Percentiles rank a stretch among this genome's conserved stretches.
These are phyloP conservation scores for Theodoxus fluviatilis DNA, from an alignment of 2,888 invertebrate species.

Conservation along the genomic window DNA sequence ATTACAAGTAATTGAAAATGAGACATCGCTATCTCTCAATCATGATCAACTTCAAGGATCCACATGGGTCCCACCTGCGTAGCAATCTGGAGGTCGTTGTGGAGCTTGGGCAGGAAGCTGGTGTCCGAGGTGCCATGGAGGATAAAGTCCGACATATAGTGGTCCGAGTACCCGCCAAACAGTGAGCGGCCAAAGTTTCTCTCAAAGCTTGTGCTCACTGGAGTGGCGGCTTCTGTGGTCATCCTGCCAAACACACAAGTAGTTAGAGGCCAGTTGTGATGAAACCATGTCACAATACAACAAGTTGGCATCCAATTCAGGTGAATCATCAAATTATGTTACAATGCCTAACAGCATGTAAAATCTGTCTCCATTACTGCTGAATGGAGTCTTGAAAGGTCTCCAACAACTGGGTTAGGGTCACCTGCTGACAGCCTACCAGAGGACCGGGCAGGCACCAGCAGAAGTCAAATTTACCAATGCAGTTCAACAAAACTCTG, in stretches of 20 bases:
- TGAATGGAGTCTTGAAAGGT: background rate
- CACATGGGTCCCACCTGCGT: conserved; percentile 47
- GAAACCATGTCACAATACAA: too few relatives aligned
- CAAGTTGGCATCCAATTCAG: too few relatives aligned
- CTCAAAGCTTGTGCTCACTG: too few relatives aligned
- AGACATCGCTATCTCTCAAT: background rate
- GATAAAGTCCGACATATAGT: conserved; percentile 66
- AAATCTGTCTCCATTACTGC: background rate
- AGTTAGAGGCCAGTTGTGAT: too few relatives aligned
- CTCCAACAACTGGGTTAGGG: too few relatives aligned
- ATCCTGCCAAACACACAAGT: conserved; percentile 29
- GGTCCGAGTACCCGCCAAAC: conserved; percentile 61
- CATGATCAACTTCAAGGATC: background rate
- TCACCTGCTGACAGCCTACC: too few relatives aligned
- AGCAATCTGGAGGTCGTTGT: conserved; percentile 57
- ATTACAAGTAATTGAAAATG: background rate
- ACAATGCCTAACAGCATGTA: background rate
- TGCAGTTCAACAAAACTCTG: background rate
- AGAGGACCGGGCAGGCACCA: too few relatives aligned
- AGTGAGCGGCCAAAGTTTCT: conserved; percentile 65
- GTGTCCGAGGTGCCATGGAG: conserved; percentile 65
- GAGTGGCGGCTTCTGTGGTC: conserved; percentile 31
- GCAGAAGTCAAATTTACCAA: background rate
- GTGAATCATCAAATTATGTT: too few relatives aligned
- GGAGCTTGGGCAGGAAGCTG: conserved; percentile 52